A percentile compares a stretch with the other conserved stretches of the same genome.
Conservation (phyloP, 2,113 vertebrate species). For the Gymnorhina tibicen region DNA sequence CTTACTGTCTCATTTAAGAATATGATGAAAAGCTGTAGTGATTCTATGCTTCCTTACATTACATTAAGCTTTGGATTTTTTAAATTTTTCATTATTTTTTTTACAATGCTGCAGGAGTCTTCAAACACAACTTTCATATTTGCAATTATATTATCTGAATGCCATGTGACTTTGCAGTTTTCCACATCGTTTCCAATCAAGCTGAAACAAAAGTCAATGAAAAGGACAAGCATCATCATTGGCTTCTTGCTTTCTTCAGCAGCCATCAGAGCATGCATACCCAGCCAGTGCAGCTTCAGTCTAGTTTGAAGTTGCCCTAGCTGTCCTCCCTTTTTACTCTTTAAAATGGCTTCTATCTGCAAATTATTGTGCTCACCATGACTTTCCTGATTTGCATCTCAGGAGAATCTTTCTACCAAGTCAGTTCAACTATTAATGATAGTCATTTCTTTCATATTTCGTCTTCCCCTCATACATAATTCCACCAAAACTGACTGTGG, state of each 20-base stretch:
- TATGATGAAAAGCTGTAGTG: neutral
- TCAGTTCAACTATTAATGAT: neutral
- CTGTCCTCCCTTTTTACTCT: neutral
- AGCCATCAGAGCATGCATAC: neutral
- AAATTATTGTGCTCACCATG: neutral
- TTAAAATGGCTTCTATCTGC: neutral
- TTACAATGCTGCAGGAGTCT: neutral
- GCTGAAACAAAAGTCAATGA: neutral
- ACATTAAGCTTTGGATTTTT: neutral
- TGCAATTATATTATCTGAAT: neutral
- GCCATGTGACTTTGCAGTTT: neutral
- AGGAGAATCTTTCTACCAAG: neutral
- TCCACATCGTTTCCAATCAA: neutral
- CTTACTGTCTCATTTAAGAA: slow-evolving; percentile 2
- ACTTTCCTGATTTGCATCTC: neutral
- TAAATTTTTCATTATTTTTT: neutral
- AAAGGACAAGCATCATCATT: neutral
- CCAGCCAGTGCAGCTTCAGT: neutral
- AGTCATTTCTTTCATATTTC: neutral
- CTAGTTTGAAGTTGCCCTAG: neutral
- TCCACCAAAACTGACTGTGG: neutral
- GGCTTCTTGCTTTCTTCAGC: neutral
- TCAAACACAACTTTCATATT: neutral
- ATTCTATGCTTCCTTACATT: neutral
- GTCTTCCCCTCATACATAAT: neutral